Evolutionary conservation across 2,797 vertebrate genomes (phyloP).

Genomic region (Balearica regulorum): DNA sequence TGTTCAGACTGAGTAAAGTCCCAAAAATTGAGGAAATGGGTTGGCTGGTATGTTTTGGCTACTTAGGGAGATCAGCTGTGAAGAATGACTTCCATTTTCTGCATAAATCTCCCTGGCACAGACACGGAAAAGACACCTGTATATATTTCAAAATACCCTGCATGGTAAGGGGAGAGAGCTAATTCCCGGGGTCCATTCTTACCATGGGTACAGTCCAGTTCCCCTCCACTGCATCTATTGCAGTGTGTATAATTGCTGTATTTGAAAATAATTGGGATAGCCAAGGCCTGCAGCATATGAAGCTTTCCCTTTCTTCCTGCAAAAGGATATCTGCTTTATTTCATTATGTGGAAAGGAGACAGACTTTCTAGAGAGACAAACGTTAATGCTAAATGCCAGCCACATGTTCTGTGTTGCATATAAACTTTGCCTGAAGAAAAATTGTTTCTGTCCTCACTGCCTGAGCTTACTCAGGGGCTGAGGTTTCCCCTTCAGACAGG

Average conservation of each 20-base stretch:
- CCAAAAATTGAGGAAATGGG: not conserved
- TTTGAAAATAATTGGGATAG: not conserved
- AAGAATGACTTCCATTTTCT: not conserved
- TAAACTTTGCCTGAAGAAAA: not conserved
- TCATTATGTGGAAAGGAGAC: not conserved
- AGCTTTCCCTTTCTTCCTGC: not conserved
- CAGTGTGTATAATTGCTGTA: not conserved
- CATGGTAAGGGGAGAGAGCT: not conserved
- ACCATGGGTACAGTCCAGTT: not conserved
- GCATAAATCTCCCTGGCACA: not conserved
- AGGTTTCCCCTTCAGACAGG: not conserved
- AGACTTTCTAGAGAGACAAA: not conserved
- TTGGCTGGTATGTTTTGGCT: not conserved
- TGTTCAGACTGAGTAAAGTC: not conserved
- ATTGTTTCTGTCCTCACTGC: not conserved
- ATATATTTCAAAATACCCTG: not conserved
- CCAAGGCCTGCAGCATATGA: not conserved
- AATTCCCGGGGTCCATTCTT: not conserved
- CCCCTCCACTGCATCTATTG: not conserved
- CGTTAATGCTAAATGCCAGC: not conserved
- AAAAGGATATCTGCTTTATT: not conserved
- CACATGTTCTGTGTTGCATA: not conserved
- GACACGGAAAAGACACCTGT: too few relatives aligned
- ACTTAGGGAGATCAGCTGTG: not conserved
- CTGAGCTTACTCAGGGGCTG: not conserved